Conservation (phyloP, 2,888 invertebrate genomes). For the Thelaira solivaga region DNA sequence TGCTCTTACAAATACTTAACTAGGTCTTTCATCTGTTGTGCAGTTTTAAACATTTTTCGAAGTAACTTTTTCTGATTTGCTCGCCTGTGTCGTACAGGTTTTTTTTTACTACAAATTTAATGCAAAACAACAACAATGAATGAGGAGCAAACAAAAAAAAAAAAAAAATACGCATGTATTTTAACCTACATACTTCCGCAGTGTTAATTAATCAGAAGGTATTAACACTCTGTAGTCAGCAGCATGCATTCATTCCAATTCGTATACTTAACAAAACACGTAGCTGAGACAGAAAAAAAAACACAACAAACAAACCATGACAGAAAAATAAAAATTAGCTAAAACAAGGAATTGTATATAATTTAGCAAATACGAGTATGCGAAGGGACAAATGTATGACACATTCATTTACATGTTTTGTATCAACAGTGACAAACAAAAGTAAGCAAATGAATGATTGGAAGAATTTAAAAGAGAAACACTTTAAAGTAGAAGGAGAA, state of each 20-base stretch:
- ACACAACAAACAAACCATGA: neutral
- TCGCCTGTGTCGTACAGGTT: neutral
- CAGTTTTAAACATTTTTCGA: neutral
- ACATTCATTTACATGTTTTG: no score
- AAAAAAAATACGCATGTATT: conserved; percentile 41
- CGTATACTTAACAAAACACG: conserved; percentile 9
- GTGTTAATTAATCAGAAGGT: conserved; percentile 63
- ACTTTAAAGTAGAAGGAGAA: no score
- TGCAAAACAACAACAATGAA: neutral
- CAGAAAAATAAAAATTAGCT: neutral
- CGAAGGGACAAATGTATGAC: neutral
- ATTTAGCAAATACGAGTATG: neutral
- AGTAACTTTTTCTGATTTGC: neutral
- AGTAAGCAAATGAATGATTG: no score
- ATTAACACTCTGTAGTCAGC: conserved; percentile 55
- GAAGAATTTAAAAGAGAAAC: no score
- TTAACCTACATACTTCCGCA: conserved; percentile 46
- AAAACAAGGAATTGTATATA: neutral
- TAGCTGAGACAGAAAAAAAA: neutral
- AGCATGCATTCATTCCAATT: neutral
- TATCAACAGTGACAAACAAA: neutral
- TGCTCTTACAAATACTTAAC: neutral
- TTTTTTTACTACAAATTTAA: neutral
- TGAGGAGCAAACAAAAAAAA: neutral
- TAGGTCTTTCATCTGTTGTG: conserved; percentile 1